Base-by-base conservation (phyloP, 2,888 invertebrate genomes). In the Boloria selene region DNA sequence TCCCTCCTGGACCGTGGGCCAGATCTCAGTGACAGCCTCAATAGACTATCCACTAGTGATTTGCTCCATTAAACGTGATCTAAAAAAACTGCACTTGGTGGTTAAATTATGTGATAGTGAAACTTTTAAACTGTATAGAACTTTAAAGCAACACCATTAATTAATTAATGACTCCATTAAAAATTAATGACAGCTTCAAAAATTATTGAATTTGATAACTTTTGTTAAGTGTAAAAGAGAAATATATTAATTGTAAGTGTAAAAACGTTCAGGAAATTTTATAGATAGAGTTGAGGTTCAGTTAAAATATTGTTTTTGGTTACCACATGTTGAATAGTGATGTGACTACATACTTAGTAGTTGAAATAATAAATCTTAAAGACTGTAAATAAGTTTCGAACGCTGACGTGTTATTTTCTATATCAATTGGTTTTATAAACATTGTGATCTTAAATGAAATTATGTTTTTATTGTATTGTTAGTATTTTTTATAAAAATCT, bases 21-120 rank as follows among this genome's bases (percentile, higher is more conserved):
- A 16, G 81, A 81, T 70, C 80, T 85, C 68, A 79, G 77, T 72
- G 84, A 85, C 75, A 81, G 81, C 65, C 81, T 86, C 73, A 79
- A 74, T 58, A 70, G 79, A 13, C 82, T 87, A 49, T 82, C 85
- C 74, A 84, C 85, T 50, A 77, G 74, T 66, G 85, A 86, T 68
- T 75, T 83, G 58, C 74, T 77, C 18, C 72, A 64, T 16, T 69
- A 42, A 18, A 5, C 13, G 5, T 18, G 51, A 7, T 17, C 44
- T 16, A 17, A 13, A 13, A 47, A 16, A 13, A 17, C 51, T n/a
- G 51, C 51, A 51, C 51, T 18, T 5, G 2, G 13, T 51, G 17
- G 51, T 51, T 16, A 45, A 56, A 22, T 51, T 51, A 51, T 16
- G 53, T 53, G 38, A 31, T 53, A n/a, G 17, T 50, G 7, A 50